Conservation (phyloP, 2,888 invertebrate genomes). For the Trypoxylon attenuatum region DNA sequence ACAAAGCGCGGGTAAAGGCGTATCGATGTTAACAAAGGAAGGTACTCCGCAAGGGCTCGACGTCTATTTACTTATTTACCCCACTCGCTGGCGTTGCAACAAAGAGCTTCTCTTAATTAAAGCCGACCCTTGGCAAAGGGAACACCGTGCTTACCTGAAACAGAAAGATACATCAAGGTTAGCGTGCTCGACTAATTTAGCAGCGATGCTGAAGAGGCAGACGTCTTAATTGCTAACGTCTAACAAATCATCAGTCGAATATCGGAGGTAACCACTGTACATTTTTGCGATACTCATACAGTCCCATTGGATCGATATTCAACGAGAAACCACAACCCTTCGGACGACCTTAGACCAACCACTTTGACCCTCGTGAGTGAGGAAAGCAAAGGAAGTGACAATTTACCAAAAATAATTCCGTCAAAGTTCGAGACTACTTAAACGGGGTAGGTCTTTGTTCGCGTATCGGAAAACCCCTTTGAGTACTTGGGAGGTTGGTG, state of each 20-base stretch:
- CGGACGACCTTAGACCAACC: not conserved
- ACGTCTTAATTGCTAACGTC: too few relatives aligned
- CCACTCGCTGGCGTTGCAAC: not conserved
- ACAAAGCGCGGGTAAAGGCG: too few relatives aligned
- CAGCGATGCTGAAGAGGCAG: too few relatives aligned
- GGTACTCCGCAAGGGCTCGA: conserved; percentile 8
- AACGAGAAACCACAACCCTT: too few relatives aligned
- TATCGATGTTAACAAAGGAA: not conserved
- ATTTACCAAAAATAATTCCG: conserved; percentile 15
- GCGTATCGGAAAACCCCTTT: conserved; percentile 20
- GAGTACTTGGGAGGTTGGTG: conserved; percentile 2
- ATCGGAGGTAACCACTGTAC: too few relatives aligned
- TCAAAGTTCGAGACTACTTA: conserved; percentile 2
- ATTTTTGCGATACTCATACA: too few relatives aligned
- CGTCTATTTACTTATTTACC: conserved; percentile 9
- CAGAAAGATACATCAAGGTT: conserved; percentile 20
- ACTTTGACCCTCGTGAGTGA: not conserved
- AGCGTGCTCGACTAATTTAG: too few relatives aligned
- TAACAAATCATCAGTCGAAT: too few relatives aligned
- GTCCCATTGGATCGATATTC: too few relatives aligned
- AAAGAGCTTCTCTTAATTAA: conserved; percentile 22
- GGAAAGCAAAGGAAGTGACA: conserved; percentile 1
- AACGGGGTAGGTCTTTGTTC: conserved; percentile 15
- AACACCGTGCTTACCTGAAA: conserved; percentile 27
- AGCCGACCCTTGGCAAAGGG: not conserved